Conservation (phyloP, 2,113 vertebrate genomes). For the Xenopus laevis region DNA sequence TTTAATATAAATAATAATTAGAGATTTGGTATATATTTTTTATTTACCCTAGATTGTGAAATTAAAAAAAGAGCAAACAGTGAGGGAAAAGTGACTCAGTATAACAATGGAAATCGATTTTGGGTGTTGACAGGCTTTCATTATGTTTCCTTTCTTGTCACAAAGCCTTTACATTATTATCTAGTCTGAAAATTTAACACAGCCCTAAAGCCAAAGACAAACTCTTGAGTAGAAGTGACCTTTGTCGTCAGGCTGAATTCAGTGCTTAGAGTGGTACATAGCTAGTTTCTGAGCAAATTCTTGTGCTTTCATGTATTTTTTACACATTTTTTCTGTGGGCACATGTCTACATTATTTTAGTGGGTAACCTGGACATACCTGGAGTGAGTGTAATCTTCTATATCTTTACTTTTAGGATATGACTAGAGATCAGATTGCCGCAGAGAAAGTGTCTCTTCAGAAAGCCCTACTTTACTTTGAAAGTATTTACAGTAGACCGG, state of each 20-base stretch:
- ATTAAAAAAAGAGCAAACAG: no score
- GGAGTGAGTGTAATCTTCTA: not conserved
- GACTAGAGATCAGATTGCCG: conserved; percentile 74
- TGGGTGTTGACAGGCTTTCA: no score
- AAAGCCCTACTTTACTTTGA: conserved; percentile 76
- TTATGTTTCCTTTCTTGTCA: no score
- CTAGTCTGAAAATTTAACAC: not conserved
- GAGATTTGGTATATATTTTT: no score
- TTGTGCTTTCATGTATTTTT: not conserved
- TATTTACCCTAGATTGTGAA: no score
- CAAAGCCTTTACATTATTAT: no score
- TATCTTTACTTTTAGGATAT: conserved; percentile 67
- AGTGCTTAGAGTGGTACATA: no score
- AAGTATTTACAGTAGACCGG: conserved; percentile 75
- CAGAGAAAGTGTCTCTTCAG: conserved; percentile 74
- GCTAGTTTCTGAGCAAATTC: no score
- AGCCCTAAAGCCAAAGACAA: not conserved
- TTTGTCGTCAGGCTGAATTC: not conserved
- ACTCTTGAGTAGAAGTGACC: not conserved
- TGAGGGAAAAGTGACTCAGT: no score
- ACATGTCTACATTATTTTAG: not conserved
- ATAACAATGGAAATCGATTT: no score
- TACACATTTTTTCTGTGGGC: no score
- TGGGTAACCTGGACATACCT: not conserved
- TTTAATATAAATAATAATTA: no score